A percentile compares a stretch with the other conserved stretches of the same genome.
Conservation (phyloP, 1,140 invertebrate species). For the Xylocopa sonorina region DNA sequence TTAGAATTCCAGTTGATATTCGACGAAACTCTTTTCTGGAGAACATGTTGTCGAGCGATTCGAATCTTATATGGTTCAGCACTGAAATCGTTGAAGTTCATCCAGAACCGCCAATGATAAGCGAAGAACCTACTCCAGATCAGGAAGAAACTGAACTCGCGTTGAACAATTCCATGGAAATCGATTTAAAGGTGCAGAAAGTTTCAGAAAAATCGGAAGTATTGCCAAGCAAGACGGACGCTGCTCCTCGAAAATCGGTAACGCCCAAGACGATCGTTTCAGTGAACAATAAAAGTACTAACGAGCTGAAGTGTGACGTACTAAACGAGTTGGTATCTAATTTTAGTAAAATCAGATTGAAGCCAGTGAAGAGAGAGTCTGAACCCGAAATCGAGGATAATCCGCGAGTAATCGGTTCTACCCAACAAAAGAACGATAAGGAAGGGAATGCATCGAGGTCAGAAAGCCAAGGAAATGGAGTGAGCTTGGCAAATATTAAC, state of each 20-base stretch:
- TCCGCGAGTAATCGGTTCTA: too few species aligned
- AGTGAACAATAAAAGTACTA: slow-evolving; percentile 54
- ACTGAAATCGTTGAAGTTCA: slow-evolving; percentile 64
- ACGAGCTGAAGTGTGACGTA: slow-evolving; percentile 73
- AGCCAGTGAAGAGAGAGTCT: slow-evolving; percentile 31
- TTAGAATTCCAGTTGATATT: slow-evolving; percentile 33
- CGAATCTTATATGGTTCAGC: background rate
- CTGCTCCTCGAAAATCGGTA: background rate
- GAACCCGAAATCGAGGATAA: background rate
- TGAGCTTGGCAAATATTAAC: too few species aligned
- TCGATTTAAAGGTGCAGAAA: background rate
- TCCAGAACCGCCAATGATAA: slow-evolving; percentile 34
- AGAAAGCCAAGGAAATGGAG: background rate
- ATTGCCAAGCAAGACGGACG: background rate
- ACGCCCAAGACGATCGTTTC: background rate
- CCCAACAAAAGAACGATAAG: background rate
- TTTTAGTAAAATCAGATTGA: slow-evolving; percentile 76
- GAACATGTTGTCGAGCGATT: slow-evolving; percentile 70
- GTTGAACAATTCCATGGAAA: slow-evolving; percentile 10
- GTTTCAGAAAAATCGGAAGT: background rate
- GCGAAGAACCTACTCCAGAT: background rate
- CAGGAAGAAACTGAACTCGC: background rate
- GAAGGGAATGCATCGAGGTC: background rate
- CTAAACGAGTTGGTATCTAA: slow-evolving; percentile 76
- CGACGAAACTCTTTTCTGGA: slow-evolving; percentile 71